These are phyloP conservation scores for Drosophila leontia DNA, from an alignment of 1,140 invertebrate species.

Conservation along the genomic window DNA sequence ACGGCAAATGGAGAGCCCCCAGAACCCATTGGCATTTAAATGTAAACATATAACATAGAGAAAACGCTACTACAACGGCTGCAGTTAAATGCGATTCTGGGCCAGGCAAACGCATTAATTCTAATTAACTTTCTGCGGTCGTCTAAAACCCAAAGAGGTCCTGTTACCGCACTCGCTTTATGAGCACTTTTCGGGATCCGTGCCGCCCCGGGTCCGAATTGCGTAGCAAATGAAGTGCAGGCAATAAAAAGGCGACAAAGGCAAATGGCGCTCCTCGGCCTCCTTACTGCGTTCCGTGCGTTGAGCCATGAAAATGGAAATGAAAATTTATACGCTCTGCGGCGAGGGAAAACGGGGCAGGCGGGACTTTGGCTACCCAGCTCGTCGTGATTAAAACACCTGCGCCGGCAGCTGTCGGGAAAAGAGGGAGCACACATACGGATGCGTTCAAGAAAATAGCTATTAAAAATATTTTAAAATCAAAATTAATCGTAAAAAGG, in stretches of 20 bases:
- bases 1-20: not conserved
- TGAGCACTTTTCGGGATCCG: conserved; percentile 50
- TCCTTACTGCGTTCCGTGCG: conserved; percentile 58
- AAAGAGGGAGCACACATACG: conserved; percentile 15
- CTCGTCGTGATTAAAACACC: conserved; percentile 77
- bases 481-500: not conserved
- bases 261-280: conserved; percentile 60
- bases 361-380: conserved; percentile 13
- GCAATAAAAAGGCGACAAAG: conserved; percentile 82
- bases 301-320: conserved; percentile 79
- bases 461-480: not conserved
- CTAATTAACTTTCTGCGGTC: conserved; percentile 82
- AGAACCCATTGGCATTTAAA: conserved; percentile 60
- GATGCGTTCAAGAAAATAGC: conserved; percentile 1
- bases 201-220: conserved; percentile 51
- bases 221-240: conserved; percentile 81
- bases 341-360: conserved; percentile 22
- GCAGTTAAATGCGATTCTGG: conserved; percentile 75
- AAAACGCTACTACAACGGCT: conserved; percentile 32
- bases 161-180: conserved; percentile 55
- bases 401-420: conserved; percentile 70
- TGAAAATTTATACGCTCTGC: conserved; percentile 77
- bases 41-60: conserved; percentile 58
- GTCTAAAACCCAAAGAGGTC: conserved; percentile 56
- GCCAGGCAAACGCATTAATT: conserved; percentile 74